Base-by-base conservation (phyloP, 2,113 vertebrate species). In the Capra hircus region DNA sequence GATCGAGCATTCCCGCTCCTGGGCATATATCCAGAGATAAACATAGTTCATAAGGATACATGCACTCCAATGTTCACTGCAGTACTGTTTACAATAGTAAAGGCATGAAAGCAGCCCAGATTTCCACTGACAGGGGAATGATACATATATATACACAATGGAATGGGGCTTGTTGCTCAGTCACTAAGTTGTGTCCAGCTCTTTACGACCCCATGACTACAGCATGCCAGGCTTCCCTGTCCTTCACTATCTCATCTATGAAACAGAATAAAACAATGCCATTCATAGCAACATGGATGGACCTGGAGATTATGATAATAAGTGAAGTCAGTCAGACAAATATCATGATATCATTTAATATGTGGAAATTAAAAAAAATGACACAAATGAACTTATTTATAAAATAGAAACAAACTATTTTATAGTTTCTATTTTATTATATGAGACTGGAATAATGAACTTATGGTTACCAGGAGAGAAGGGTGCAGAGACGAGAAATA, bases 401-500 rank as follows among this genome's bases (percentile, higher is more conserved):
- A 77, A 77, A 77, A 74, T 3, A 74, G 71, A 74, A 43, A 74
- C 71, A 40, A 36, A 23, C 67, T 71, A 36, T 5, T 59, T 59
- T 27, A 62, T 62, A 62, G 28, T 30, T 62, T 62, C 28, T 62
- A 15, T 62, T 62, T 33, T 62, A 62, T 7, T 62, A 62, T 7
- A 62, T 62, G 11, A 27, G 36, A 77, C 36, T 77, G 23, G 23
- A 43, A 43, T 43, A 77, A 43, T 7, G 36, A 43, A 77, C 6
- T 43, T 77, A 43, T 7, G 23, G 36, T 77, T 77, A 43, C 23
- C 36, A 43, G 71, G 3, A 23, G 11, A 43, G 12, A 77, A 43
- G 12, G 3, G 12, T 77, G 36, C 0, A 0, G 36, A 27, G 36
- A 43, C 0, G 6, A 77, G 23, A 27, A 43, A 43, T 14, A 43